Percentiles rank a stretch among this genome's conserved stretches.
Evolutionary conservation across 1,140 invertebrate species (phyloP).

Genomic region (Aphaenogaster rudis): DNA sequence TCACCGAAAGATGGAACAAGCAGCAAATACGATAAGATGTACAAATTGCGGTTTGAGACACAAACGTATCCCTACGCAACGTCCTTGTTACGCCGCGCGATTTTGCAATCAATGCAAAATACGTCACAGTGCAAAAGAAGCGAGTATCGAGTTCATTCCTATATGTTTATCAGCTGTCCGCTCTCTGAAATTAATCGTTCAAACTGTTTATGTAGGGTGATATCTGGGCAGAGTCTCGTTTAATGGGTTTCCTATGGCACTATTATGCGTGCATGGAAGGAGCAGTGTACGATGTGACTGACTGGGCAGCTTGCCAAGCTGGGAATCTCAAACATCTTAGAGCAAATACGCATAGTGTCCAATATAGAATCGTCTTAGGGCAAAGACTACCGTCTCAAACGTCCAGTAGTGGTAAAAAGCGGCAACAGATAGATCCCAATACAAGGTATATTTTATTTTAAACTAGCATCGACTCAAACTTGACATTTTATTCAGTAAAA

Average conservation of each 20-base stretch:
- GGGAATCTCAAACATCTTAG: slow-evolving; percentile 92
- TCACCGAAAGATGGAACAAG: slow-evolving; percentile 97
- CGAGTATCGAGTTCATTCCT: slow-evolving; percentile 80
- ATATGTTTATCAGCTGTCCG: slow-evolving; percentile 8
- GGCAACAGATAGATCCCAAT: slow-evolving; percentile 81
- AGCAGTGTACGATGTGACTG: slow-evolving; percentile 97
- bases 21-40: slow-evolving; percentile 95
- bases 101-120: slow-evolving; percentile 96
- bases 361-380: slow-evolving; percentile 96
- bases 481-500: not conserved
- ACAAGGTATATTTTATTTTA: slow-evolving; percentile 75
- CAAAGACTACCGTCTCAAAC: slow-evolving; percentile 87
- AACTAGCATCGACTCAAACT: not conserved
- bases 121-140: slow-evolving; percentile 96
- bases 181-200: slow-evolving; percentile 28
- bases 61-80: slow-evolving; percentile 93
- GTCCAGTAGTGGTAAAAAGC: slow-evolving; percentile 79
- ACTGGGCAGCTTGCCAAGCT: slow-evolving; percentile 97
- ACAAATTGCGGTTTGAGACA: slow-evolving; percentile 97
- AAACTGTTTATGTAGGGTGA: slow-evolving; percentile 91
- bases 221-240: slow-evolving; percentile 97
- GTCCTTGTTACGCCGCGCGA: slow-evolving; percentile 95
- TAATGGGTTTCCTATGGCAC: slow-evolving; percentile 96
- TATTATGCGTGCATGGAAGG: slow-evolving; percentile 99
- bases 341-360: slow-evolving; percentile 96